A percentile compares a stretch with the other conserved stretches of the same genome.
These are phyloP conservation scores for Nemoura dubitans DNA, from an alignment of 2,888 invertebrate species.

Conservation along the genomic window DNA sequence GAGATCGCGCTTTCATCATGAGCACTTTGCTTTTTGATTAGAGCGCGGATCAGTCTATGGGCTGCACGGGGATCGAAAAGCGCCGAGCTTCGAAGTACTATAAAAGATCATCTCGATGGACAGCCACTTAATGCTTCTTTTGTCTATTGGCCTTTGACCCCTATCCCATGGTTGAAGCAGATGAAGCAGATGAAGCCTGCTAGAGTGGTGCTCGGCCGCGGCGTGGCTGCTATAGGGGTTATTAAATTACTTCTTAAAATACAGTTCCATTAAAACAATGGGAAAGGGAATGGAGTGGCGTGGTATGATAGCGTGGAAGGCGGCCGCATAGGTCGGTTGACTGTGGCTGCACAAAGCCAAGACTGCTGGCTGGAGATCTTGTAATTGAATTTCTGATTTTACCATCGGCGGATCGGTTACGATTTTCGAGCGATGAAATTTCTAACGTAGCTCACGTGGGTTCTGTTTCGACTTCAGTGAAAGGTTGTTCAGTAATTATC, in stretches of 20 bases:
- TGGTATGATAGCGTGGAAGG: not conserved
- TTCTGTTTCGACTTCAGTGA: too few relatives aligned
- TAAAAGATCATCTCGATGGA: not conserved
- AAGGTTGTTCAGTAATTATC: too few relatives aligned
- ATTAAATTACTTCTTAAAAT: constrained; percentile 1
- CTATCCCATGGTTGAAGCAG: too few relatives aligned
- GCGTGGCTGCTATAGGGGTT: not conserved
- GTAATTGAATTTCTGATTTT: not conserved
- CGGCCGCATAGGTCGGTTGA: not conserved
- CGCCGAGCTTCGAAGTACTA: not conserved
- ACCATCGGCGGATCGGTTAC: not conserved
- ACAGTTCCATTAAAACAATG: constrained; percentile 31
- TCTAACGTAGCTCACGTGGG: too few relatives aligned
- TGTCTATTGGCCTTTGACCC: constrained; percentile 9
- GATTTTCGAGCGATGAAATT: not conserved
- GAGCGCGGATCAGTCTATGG: too few relatives aligned
- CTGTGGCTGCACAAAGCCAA: not conserved
- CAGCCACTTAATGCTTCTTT: constrained; percentile 24
- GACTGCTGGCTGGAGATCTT: not conserved
- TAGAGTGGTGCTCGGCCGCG: not conserved
- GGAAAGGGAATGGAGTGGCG: not conserved
- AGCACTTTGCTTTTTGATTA: not conserved
- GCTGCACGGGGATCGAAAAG: not conserved
- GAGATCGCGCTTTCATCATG: not conserved
- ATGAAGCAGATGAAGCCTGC: not conserved